Evolutionary conservation across 1,140 invertebrate species (phyloP).

Genomic region (Drosophila kikkawai): DNA sequence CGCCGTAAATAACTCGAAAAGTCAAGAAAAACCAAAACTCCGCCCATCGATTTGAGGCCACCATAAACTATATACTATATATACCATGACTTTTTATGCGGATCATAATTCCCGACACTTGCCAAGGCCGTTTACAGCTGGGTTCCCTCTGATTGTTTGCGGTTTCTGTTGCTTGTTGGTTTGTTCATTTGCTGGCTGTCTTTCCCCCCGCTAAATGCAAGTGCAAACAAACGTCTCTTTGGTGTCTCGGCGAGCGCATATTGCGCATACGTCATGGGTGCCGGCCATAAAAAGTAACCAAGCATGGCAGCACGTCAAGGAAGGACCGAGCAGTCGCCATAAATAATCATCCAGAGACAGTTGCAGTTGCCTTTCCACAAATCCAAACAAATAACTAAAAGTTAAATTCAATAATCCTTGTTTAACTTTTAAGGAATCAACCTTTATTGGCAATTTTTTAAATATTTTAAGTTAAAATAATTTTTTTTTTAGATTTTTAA

Average conservation of each 20-base stretch:
- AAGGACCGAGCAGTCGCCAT: constrained; percentile 22
- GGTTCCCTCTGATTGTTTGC: constrained; percentile 28
- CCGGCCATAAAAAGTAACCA: constrained; percentile 68
- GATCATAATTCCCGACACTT: constrained; percentile 37
- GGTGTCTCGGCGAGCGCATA: constrained; percentile 28
- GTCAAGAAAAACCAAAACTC: neutral
- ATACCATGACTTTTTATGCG: constrained; percentile 16
- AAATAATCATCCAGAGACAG: constrained; percentile 70
- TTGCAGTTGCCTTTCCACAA: constrained; percentile 40
- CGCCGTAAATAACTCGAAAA: neutral
- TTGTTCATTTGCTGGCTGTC: neutral
- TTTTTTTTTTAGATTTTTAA: too few relatives aligned
- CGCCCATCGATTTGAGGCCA: constrained; percentile 12
- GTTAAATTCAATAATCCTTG: too few relatives aligned
- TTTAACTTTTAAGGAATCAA: too few relatives aligned
- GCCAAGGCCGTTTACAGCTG: constrained; percentile 47
- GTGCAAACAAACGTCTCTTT: constrained; percentile 27
- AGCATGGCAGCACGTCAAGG: constrained; percentile 29
- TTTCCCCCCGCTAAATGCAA: constrained; percentile 20
- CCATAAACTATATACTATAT: constrained; percentile 37
- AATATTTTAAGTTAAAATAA: neutral
- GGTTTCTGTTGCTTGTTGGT: constrained; percentile 11
- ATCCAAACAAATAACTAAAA: neutral
- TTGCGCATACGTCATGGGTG: constrained; percentile 71
- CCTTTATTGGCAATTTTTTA: too few relatives aligned